Evolutionary conservation across 2,797 vertebrate species (phyloP), one percentile per base, ranked within the genome.

Genomic region (Cossypha polioptera): DNA sequence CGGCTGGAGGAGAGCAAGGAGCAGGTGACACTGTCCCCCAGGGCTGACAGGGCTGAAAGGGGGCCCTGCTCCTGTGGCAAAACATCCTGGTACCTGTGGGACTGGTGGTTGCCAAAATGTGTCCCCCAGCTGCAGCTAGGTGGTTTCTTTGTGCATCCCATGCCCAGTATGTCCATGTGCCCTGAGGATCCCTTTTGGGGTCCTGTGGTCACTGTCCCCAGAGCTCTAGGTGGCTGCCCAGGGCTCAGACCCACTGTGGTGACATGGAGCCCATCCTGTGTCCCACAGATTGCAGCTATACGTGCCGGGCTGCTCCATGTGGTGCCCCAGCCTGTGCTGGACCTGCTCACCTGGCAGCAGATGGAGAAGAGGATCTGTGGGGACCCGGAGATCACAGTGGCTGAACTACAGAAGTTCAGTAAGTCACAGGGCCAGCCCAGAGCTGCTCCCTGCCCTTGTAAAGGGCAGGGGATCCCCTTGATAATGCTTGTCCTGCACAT

Each of bases 281-380:
- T 33, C 55, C 40, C 20, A 15, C 69, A 98, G 99, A 98, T 99
- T 19, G 96, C 98, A 58, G 99, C 99, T 83, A 98, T 99, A 95
- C 99, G 99, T 95, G 98, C 98, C 0, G 99, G 99, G 61, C 97
- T 99, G 94, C 97, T 99, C 90, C 95, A 98, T 15, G 99, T 99
- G 85, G 98, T 99, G 54, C 99, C 99, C 5, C 99, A 99, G 97
- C 99, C 99, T 1, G 99, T 99, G 86, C 96, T 99, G 91, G 99
- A 99, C 96, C 97, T 99, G 86, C 98, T 99, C 22, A 99, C 99
- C 24, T 99, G 99, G 99, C 99, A 99, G 96, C 98, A 99, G 93
- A 97, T 99, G 79, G 99, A 99, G 94, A 99, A 99, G 97, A 99
- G 98, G 97, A 98, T 99, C 92, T 99, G 99, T 0, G 99, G 99